Evolutionary conservation across 2,888 invertebrate species (phyloP).

Genomic region (Netelia melanura): DNA sequence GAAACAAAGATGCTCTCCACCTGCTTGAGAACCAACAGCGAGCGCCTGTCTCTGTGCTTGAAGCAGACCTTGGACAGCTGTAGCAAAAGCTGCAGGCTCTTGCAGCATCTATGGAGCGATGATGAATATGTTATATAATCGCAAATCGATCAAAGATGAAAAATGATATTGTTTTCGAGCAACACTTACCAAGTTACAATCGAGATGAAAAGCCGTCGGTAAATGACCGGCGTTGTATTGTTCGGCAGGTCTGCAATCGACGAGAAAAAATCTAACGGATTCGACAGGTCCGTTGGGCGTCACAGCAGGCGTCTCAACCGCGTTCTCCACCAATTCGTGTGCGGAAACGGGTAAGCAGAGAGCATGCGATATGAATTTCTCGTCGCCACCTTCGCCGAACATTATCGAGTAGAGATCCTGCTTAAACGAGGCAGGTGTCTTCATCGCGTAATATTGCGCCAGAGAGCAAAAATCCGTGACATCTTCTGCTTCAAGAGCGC

Average conservation of each 20-base stretch:
- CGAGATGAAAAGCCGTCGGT: constrained; percentile 98
- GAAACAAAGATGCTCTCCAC: constrained; percentile 95
- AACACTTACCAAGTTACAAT: constrained; percentile 92
- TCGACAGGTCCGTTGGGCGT: constrained; percentile 86
- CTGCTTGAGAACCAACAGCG: constrained; percentile 94
- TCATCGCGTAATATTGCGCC: constrained; percentile 97
- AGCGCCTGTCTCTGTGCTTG: constrained; percentile 95
- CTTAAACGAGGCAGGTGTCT: constrained; percentile 97
- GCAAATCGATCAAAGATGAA: background rate
- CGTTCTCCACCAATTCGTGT: constrained; percentile 95
- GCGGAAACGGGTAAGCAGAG: constrained; percentile 98
- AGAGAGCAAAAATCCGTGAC: constrained; percentile 98
- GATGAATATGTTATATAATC: constrained; percentile 1
- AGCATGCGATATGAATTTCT: constrained; percentile 91
- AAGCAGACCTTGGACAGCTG: constrained; percentile 96
- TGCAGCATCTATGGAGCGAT: constrained; percentile 92
- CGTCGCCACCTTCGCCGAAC: constrained; percentile 87
- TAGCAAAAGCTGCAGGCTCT: constrained; percentile 97
- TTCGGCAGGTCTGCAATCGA: constrained; percentile 97
- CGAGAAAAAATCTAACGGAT: constrained; percentile 94
- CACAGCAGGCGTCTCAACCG: constrained; percentile 87
- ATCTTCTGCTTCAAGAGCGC: constrained; percentile 96
- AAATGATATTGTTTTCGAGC: background rate
- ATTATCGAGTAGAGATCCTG: constrained; percentile 88
- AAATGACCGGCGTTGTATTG: constrained; percentile 99